Conservation (phyloP, 2,888 invertebrate genomes). For the Dugesia japonica region DNA sequence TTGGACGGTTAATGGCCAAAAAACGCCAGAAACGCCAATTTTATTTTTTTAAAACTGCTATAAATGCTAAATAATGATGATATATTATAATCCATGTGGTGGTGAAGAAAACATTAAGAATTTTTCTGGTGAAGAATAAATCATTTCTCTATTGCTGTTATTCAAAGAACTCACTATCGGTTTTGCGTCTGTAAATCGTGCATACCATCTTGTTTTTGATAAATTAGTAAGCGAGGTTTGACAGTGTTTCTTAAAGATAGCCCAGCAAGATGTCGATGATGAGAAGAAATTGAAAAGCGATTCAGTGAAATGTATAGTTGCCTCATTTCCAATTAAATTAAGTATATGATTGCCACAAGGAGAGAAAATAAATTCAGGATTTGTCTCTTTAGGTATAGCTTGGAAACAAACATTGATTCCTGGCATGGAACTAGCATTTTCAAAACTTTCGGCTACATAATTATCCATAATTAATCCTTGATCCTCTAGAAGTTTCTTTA, state of each 20-base stretch:
- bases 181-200: not conserved
- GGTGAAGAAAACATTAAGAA: too few species aligned
- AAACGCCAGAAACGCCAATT: too few species aligned
- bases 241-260: not conserved
- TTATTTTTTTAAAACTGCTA: too few species aligned
- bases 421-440: not conserved
- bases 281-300: slow-evolving; percentile 4
- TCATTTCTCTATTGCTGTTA: too few species aligned
- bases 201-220: not conserved
- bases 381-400: not conserved
- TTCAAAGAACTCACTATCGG: not conserved
- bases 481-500: not conserved
- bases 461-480: not conserved
- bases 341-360: not conserved
- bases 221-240: not conserved
- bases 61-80: too few species aligned
- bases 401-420: not conserved
- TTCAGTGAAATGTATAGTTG: too few species aligned
- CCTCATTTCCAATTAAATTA: not conserved
- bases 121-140: too few species aligned
- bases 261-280: not conserved
- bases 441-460: not conserved
- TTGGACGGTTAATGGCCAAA: not conserved
- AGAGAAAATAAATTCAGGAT: slow-evolving; percentile 9
- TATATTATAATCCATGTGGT: too few species aligned